A percentile compares a stretch with the other conserved stretches of the same genome.
Evolutionary conservation across 2,113 vertebrate species (phyloP).

Genomic region (Pithys albifrons): DNA sequence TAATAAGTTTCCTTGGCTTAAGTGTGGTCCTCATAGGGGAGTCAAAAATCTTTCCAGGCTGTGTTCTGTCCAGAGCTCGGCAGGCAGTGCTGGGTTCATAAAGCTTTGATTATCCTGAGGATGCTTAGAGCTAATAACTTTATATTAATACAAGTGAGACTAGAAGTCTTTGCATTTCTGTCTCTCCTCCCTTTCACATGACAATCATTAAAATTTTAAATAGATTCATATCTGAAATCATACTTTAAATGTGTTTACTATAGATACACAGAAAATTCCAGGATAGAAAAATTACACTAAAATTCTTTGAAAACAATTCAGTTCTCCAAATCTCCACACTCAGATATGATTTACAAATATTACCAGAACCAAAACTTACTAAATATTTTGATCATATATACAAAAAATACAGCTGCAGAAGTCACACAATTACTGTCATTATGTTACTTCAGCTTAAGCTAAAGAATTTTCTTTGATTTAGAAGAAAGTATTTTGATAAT

Average conservation of each 20-base stretch:
- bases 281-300: not conserved
- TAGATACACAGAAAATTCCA: not conserved
- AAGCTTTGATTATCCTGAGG: no score
- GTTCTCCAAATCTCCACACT: not conserved
- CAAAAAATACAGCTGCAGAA: not conserved
- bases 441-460: not conserved
- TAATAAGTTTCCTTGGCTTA: no score
- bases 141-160: no score
- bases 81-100: no score
- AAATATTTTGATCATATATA: not conserved
- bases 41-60: no score
- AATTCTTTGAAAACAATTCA: not conserved
- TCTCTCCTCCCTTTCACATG: no score
- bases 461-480: not conserved
- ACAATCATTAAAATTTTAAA: not conserved
- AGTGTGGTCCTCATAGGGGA: no score
- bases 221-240: not conserved
- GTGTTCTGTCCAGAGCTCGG: no score
- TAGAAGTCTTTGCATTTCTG: no score
- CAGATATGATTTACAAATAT: not conserved
- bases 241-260: not conserved
- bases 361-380: not conserved
- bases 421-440: not conserved
- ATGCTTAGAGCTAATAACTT: no score
- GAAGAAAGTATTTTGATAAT: not conserved